These are phyloP conservation scores for Danionella cerebrum DNA, from an alignment of 2,113 vertebrate species.

Conservation along the genomic window DNA sequence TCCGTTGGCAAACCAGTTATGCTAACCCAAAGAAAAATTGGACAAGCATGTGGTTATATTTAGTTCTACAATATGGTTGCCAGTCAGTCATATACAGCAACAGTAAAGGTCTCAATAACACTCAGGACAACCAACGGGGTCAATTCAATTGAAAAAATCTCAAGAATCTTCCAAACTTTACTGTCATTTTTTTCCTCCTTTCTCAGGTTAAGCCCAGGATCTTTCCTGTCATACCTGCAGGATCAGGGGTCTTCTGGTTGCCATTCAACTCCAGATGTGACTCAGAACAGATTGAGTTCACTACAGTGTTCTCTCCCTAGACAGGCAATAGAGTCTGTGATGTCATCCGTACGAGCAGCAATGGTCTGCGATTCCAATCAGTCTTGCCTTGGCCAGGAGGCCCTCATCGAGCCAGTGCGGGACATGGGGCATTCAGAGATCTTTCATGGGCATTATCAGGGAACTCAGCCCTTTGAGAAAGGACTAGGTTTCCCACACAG, in stretches of 20 bases:
- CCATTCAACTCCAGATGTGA: slow-evolving; percentile 55
- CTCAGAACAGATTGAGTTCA: slow-evolving; percentile 59
- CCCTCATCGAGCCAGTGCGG: slow-evolving; percentile 65
- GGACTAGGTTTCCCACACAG: slow-evolving; percentile 68
- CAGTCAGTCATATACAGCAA: too few relatives aligned
- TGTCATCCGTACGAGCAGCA: slow-evolving; percentile 55
- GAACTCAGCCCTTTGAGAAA: slow-evolving; percentile 70
- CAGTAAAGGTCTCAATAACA: too few relatives aligned
- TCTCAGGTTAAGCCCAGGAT: slow-evolving; percentile 44
- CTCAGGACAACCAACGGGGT: too few relatives aligned
- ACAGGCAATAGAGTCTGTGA: slow-evolving; percentile 58
- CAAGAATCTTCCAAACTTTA: too few relatives aligned
- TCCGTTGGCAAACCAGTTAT: too few relatives aligned
- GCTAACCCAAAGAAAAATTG: too few relatives aligned
- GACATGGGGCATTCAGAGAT: slow-evolving; percentile 71
- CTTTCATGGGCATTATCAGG: slow-evolving; percentile 64
- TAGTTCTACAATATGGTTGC: too few relatives aligned
- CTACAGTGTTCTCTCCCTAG: slow-evolving; percentile 53
- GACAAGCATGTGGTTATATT: too few relatives aligned
- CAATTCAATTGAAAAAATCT: too few relatives aligned
- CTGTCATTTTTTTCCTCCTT: background rate
- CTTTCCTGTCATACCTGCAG: slow-evolving; percentile 70
- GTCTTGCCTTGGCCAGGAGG: slow-evolving; percentile 58
- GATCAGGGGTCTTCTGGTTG: slow-evolving; percentile 63
- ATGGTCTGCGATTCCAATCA: slow-evolving; percentile 51